Evolutionary conservation across 2,888 invertebrate species (phyloP).

Genomic region (Lithophane ornitopus): DNA sequence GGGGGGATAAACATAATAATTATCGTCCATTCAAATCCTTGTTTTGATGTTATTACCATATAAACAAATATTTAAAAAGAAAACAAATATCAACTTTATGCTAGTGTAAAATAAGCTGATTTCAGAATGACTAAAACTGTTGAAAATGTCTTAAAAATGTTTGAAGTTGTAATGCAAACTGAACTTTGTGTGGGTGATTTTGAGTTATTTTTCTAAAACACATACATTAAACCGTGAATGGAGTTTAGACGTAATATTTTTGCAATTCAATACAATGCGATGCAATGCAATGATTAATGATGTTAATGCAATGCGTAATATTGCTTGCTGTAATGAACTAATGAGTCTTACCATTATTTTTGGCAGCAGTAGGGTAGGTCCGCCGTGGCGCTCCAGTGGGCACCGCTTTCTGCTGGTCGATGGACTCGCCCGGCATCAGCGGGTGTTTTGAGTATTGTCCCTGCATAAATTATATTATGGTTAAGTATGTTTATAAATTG

Average conservation of each 20-base stretch:
- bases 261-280: no score
- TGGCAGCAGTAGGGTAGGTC: conserved; percentile 76
- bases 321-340: no score
- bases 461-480: conserved; percentile 65
- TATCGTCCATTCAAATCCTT: background rate
- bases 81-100: background rate
- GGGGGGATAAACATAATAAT: background rate
- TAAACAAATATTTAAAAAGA: background rate
- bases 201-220: background rate
- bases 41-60: background rate
- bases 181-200: background rate
- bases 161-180: background rate
- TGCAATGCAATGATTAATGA: no score
- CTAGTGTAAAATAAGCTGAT: no score
- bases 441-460: conserved; percentile 88
- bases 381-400: conserved; percentile 89
- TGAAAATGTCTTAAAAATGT: background rate
- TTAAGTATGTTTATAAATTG: background rate
- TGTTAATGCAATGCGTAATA: no score
- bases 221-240: background rate
- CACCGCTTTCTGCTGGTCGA: conserved; percentile 84
- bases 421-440: conserved; percentile 80
- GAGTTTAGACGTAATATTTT: background rate
- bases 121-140: background rate
- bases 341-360: conserved; percentile 74